Base-by-base conservation (phyloP, 1,140 invertebrate species). In the Solenopsis invicta region DNA sequence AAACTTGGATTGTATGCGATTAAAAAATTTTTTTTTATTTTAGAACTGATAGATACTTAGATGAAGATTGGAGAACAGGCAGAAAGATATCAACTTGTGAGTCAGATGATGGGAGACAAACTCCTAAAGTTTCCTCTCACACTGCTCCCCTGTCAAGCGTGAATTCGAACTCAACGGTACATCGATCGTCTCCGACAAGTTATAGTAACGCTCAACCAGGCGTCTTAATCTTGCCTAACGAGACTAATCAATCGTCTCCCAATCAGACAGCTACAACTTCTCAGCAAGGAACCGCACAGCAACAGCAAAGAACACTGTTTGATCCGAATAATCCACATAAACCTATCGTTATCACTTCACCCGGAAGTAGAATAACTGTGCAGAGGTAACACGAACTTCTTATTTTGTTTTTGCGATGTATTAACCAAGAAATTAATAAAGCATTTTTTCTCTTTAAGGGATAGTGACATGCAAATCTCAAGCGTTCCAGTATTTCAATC, bases 281-380 rank as follows among this genome's bases (percentile, higher is more conserved):
- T 78, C 88, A 74, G 45, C 80, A 84, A 84, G 69, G 80, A 50
- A 37, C 13, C 0, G 80, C 69, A 4, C 69, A 61, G 6, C 92
- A 92, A 41, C 94, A 94, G 75, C 96, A 96, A 88, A 96, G 96
- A 91, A 96, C 95, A 9, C 91, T 97, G 18, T 97, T 96, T 92
- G 96, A 97, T 94, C 97, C 96, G 4, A 97, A 97, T 88, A 97
- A 97, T 95, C 97, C 97, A 2, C 96, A 96, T 87, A 97, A 97
- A 94, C 97, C 97, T 21, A 97, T 97, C 84, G 95, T 97, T 88
- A 96, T 97, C 21, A 96, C 94, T 85, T 95, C 96, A 45, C 88
- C 95, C 45, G 95, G 94, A 76, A 94, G 88, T 77, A 93, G 96
- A 93, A 89, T 90, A 41, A 89, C 82, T 56, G 34, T 90, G 41